phyloP scores from a whole-genome alignment of 1,140 invertebrate genomes.

The Pseudoatta argentina region DNA sequence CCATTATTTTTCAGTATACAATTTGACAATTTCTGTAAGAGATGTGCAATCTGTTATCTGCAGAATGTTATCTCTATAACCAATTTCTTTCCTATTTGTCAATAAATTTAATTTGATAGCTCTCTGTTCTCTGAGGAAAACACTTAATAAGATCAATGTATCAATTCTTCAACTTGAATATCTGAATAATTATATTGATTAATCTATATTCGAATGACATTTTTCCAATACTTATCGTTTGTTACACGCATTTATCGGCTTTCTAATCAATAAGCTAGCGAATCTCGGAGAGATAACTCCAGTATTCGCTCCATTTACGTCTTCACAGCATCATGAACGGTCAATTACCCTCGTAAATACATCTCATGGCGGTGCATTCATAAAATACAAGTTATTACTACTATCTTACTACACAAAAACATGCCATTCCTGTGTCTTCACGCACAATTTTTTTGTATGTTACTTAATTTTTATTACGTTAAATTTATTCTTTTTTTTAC shows the following conservation, averaged over 20 bases:
- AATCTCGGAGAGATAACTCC: slow-evolving; percentile 46
- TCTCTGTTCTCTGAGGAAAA: neutral
- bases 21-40: no score
- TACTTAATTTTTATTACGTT: neutral
- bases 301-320: slow-evolving; percentile 40
- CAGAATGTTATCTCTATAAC: neutral
- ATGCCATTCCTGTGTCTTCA: neutral
- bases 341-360: slow-evolving; percentile 62
- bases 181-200: neutral
- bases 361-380: slow-evolving; percentile 15
- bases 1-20: no score
- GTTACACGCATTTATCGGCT: slow-evolving; percentile 56
- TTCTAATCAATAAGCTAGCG: slow-evolving; percentile 68
- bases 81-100: neutral
- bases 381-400: slow-evolving; percentile 10
- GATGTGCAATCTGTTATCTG: no score
- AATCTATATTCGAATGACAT: neutral
- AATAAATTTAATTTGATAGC: neutral
- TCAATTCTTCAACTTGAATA: neutral
- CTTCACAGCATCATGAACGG: slow-evolving; percentile 21
- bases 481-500: neutral
- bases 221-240: neutral
- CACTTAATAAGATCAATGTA: neutral
- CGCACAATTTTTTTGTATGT: no score
- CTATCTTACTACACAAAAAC: neutral